phyloP scores from a whole-genome alignment of 37 sponge, comb jelly and placozoan genomes.

The Diacarnus erythraeanus region DNA sequence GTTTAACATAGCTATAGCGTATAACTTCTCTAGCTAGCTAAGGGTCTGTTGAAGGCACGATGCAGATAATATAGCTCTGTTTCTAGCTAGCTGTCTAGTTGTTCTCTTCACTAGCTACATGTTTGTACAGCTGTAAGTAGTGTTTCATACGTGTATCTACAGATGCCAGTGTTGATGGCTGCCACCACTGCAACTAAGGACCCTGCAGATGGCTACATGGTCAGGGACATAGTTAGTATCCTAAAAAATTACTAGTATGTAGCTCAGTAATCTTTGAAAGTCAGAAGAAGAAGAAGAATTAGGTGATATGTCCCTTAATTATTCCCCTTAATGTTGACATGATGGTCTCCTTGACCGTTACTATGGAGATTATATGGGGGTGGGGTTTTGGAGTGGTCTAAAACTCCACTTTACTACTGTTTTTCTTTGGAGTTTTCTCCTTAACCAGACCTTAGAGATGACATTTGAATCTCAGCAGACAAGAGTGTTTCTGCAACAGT shows the following conservation, averaged over 20 bases:
- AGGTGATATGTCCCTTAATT: too few species aligned
- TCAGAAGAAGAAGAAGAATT: too few species aligned
- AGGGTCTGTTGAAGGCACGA: neutral
- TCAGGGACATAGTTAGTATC: slow-evolving; percentile 87
- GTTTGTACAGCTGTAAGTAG: neutral
- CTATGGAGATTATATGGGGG: too few species aligned
- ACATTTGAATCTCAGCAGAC: slow-evolving; percentile 74
- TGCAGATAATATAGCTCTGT: too few species aligned
- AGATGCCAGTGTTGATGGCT: slow-evolving; percentile 81
- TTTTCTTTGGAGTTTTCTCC: neutral
- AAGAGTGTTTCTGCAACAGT: slow-evolving; percentile 73
- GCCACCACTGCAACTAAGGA: slow-evolving; percentile 77
- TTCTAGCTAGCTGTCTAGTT: neutral
- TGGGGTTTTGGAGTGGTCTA: neutral
- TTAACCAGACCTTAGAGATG: slow-evolving; percentile 60
- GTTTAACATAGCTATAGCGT: too few species aligned
- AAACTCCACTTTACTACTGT: neutral
- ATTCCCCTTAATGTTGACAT: too few species aligned
- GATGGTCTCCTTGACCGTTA: too few species aligned
- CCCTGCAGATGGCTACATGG: slow-evolving; percentile 62
- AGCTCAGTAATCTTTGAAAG: neutral
- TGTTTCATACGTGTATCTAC: neutral
- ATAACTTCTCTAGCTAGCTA: neutral
- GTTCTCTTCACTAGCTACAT: slow-evolving; percentile 4
- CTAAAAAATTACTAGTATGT: neutral